These are phyloP conservation scores for Natrix natrix DNA, from an alignment of 2,797 vertebrate species.

Conservation along the genomic window DNA sequence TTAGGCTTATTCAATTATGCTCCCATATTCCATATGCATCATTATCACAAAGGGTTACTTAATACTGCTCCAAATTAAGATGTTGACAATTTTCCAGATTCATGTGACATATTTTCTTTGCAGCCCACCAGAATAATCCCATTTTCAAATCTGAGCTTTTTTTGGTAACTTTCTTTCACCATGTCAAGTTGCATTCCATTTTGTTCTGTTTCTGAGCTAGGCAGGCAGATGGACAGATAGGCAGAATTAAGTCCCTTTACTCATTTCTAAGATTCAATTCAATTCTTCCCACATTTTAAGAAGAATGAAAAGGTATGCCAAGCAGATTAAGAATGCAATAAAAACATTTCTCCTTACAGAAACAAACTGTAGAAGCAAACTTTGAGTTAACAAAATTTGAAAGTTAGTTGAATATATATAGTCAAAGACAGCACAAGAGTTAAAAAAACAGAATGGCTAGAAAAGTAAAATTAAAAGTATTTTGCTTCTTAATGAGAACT, in stretches of 20 bases:
- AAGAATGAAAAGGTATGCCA: not conserved
- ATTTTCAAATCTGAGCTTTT: not conserved
- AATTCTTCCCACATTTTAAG: not conserved
- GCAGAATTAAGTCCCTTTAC: not conserved
- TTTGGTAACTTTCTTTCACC: not conserved
- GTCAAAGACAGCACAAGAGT: slow-evolving; percentile 1
- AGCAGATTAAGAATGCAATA: not conserved
- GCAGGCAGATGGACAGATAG: not conserved
- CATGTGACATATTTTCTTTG: not conserved
- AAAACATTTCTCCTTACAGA: not conserved
- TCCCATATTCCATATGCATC: not conserved
- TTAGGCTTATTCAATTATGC: not conserved
- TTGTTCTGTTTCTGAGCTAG: not conserved
- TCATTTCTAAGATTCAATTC: not conserved
- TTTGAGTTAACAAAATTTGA: slow-evolving; percentile 14
- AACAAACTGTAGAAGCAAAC: slow-evolving; percentile 17
- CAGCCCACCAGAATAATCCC: not conserved
- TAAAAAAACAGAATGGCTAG: slow-evolving; percentile 12
- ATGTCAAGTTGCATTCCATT: not conserved
- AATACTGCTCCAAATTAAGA: not conserved
- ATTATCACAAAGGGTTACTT: not conserved
- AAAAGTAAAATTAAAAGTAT: slow-evolving; percentile 14
- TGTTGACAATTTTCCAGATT: not conserved
- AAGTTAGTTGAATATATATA: slow-evolving; percentile 2
- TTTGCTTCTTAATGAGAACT: slow-evolving; percentile 38